Evolutionary conservation across 2,113 vertebrate genomes (phyloP).

Genomic region (Ailuropoda melanoleuca): DNA sequence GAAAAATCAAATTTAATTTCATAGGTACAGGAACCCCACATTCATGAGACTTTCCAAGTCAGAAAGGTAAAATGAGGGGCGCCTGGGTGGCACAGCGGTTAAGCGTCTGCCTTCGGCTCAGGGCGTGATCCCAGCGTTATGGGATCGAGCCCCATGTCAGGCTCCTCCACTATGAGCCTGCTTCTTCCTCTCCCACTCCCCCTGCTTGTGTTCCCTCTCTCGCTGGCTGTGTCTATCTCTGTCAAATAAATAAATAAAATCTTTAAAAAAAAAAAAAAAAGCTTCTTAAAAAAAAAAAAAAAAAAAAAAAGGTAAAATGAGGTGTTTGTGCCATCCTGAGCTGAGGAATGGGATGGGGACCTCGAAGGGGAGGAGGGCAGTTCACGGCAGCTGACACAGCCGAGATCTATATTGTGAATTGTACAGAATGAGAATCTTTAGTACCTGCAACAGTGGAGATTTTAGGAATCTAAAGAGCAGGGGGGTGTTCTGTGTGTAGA

Average conservation of each 20-base stretch:
- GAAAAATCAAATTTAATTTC: background rate
- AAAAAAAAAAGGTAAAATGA: background rate
- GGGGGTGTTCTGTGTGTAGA: background rate
- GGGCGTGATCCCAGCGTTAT: too few relatives aligned
- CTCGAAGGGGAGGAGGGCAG: background rate
- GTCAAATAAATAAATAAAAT: too few relatives aligned
- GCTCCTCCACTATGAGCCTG: too few relatives aligned
- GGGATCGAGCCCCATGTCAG: too few relatives aligned
- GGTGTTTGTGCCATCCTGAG: background rate
- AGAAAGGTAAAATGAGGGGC: background rate
- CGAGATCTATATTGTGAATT: rapidly evolving
- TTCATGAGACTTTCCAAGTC: background rate
- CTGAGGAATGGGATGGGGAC: background rate
- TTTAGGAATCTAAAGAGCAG: background rate
- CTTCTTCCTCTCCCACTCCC: too few relatives aligned
- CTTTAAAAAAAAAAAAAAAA: too few relatives aligned
- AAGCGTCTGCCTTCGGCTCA: too few relatives aligned
- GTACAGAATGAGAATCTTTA: background rate
- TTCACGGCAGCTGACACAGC: background rate
- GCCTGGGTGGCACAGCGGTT: too few relatives aligned
- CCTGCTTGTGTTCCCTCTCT: too few relatives aligned
- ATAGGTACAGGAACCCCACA: background rate
- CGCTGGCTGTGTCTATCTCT: too few relatives aligned
- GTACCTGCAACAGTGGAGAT: too few relatives aligned
- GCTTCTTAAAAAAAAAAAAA: too few relatives aligned